Evolutionary conservation across 2,113 vertebrate genomes (phyloP).

Genomic region (Pheucticus melanocephalus): DNA sequence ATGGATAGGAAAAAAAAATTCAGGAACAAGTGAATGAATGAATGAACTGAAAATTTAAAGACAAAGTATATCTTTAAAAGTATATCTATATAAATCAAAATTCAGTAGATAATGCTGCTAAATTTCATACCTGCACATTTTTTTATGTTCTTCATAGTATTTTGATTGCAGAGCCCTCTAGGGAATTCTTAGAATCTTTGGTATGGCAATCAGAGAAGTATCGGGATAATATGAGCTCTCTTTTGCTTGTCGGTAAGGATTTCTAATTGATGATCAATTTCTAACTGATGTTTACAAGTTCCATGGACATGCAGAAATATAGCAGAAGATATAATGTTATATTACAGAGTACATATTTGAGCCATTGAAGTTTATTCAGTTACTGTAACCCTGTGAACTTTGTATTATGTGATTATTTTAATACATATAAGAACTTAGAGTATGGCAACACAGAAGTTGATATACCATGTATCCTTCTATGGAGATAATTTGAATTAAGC

Average conservation of each 20-base stretch:
- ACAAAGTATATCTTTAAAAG: background rate
- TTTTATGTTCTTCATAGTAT: slow-evolving; percentile 38
- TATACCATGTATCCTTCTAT: background rate
- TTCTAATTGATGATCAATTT: background rate
- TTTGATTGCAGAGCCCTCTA: slow-evolving; percentile 50
- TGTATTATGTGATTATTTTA: background rate
- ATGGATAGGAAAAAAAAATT: background rate
- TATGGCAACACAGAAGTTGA: background rate
- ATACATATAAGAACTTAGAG: background rate
- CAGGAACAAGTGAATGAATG: background rate
- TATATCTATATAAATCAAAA: background rate
- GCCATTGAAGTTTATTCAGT: background rate
- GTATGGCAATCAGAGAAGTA: slow-evolving; percentile 65
- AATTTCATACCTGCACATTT: background rate
- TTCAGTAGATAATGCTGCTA: background rate
- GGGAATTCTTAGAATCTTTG: slow-evolving; percentile 7
- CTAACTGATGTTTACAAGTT: background rate
- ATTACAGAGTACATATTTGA: background rate
- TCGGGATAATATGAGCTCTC: slow-evolving; percentile 11
- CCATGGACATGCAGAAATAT: background rate
- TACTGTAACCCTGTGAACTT: background rate
- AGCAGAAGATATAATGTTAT: background rate
- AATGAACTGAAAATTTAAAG: background rate
- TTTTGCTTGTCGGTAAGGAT: slow-evolving; percentile 69
- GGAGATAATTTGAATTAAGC: background rate